Base-by-base conservation (phyloP, 2,888 invertebrate genomes). In the Chirona hameri region DNA sequence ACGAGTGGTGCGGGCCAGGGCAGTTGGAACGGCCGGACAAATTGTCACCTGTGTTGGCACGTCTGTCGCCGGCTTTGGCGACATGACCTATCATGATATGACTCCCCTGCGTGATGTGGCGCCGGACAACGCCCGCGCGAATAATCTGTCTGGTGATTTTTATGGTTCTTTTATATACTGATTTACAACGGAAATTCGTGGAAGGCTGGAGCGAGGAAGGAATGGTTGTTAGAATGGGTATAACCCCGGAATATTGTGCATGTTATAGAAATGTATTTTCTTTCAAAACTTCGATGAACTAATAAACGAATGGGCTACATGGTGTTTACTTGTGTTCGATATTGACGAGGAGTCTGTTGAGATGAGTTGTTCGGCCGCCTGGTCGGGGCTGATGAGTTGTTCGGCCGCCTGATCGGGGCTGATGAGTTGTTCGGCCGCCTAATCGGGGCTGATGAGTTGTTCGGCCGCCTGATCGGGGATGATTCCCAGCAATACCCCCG, bases 241-340 rank as follows among this genome's bases (percentile, higher is more conserved):
- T 46, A 39, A 76, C 76, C 76, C 72, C 76, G 27, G 39, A 76
- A 46, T 76, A 76, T 46, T 46, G 76, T 76, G 76, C 76, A 76
- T 46, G 76, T 76, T 76, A 76, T 76, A 76, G 76, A 46, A 21
- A 24, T 76, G 76, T 76, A 76, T 76, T 76, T 76, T 76, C 76
- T 76, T 76, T 76, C 46, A 46, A 46, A 46, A 76, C 39, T 76
- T 21, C 76, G 39, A 76, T 76, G 46, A 76, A 76, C 76, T 76
- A 76, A 76, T 46, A 46, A 76, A 76, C 46, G 76, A 46, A 46
- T 76, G 76, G 24, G 46, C 76, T 76, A 46, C 21, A 18, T 24
- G 9, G 21, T 76, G 14, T 46, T 76, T 29, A 14, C 15, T 72
- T 15, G 24, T 24, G 24, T 39, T 39, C 39, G 39, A 39, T 39